A percentile compares a stretch with the other conserved stretches of the same genome.
Evolutionary conservation across 2,888 invertebrate species (phyloP).

Genomic region (Parasteatoda lunata): DNA sequence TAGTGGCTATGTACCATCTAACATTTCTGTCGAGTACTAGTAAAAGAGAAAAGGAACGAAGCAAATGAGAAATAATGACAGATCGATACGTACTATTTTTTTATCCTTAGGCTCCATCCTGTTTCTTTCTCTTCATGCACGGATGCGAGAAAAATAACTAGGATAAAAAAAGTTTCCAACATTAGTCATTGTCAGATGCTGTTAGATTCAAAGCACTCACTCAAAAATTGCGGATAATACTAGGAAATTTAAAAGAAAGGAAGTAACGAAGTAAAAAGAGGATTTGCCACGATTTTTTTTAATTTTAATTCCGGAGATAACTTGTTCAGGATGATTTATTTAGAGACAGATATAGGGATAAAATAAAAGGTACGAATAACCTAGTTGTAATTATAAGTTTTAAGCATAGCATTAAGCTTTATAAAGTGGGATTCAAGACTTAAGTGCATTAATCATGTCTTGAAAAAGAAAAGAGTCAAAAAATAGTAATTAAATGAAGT

Average conservation of each 20-base stretch:
- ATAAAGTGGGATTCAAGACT: not conserved
- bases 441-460: too few species aligned
- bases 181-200: constrained; percentile 1
- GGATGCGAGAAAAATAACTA: not conserved
- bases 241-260: not conserved
- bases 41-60: not conserved
- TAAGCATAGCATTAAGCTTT: too few species aligned
- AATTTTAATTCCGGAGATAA: not conserved
- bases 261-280: not conserved
- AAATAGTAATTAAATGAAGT: too few species aligned
- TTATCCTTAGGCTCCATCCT: not conserved
- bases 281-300: not conserved
- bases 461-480: too few species aligned
- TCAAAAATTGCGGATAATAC: constrained; percentile 1
- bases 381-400: too few species aligned
- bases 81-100: constrained; percentile 12
- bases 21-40: constrained; percentile 11
- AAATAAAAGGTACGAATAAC: too few species aligned
- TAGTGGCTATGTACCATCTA: constrained; percentile 14
- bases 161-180: not conserved
- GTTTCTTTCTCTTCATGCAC: not conserved
- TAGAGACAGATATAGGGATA: not conserved
- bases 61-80: constrained; percentile 43
- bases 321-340: not conserved
- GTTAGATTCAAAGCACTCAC: constrained; percentile 3